Evolutionary conservation across 2,888 invertebrate species (phyloP), one percentile per base, ranked within the genome.

Genomic region (Osmoderma eremita): DNA sequence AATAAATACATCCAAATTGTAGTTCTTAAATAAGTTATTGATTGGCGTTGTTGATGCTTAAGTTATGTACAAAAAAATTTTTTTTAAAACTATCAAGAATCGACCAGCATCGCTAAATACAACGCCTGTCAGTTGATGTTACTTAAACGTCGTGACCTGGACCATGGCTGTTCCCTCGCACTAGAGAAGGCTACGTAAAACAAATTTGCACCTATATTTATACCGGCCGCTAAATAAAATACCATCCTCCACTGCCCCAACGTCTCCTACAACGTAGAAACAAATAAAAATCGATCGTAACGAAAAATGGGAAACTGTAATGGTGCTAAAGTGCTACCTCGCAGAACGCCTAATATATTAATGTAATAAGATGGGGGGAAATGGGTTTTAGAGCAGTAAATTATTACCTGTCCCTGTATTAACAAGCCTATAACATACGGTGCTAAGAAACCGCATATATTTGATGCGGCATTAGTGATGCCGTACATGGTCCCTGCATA

Each of bases 401-500:
- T 8, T 8, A 30, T 83, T 78, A 87, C 90, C 81, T 88, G 85
- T 66, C 88, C 86, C 75, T 89, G 86, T 54, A 93, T 91, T 49
- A 94, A 88, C 67, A 85, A 81, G 12, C 92, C 92, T 58, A 92
- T 90, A 30, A 91, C 88, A 74, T 90, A 92, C 0, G 94, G 93
- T 17, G 93, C 93, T 72, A 93, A 80, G 79, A 93, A 93, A 0
- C 94, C 94, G 76, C 93, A 93, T 62, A 90, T 88, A 78, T 93
- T 94, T 20, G 91, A 89, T 0, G 92, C 90, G 0, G 92, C 92
- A 79, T 94, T 94, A 1, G 93, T 93, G 12, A 94, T 88, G 1
- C 93, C 93, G 77, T 93, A 92, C 87, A 94, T 89, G 0, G 93
- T 93, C 45, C 94, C 92, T 1, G 93, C 93, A 79, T 88, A 93